Evolutionary conservation across 2,797 vertebrate species (phyloP).

Genomic region (Bradypodion pumilum): DNA sequence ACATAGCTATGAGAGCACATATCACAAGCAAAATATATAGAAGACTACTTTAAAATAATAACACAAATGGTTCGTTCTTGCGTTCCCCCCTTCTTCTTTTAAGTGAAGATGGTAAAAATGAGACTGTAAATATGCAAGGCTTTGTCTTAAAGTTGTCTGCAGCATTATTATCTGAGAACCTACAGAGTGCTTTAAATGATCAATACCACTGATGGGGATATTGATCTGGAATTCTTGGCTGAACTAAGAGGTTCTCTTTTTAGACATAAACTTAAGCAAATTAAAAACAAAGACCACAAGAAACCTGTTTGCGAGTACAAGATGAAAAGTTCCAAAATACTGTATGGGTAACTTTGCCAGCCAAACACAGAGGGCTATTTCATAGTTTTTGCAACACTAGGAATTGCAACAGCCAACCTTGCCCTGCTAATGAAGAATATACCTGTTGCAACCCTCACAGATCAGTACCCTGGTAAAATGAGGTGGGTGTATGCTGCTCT

Average conservation of each 20-base stretch:
- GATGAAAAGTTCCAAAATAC: not conserved
- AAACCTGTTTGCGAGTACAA: not conserved
- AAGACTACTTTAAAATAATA: not conserved
- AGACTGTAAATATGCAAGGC: slow-evolving; percentile 44
- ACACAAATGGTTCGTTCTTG: slow-evolving; percentile 24
- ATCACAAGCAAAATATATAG: not conserved
- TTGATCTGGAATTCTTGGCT: slow-evolving; percentile 2
- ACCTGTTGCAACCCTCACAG: too few relatives aligned
- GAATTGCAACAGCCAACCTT: not conserved
- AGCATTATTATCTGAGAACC: slow-evolving; percentile 43
- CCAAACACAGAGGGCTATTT: not conserved
- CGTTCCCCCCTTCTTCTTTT: slow-evolving; percentile 15
- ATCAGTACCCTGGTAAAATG: too few relatives aligned
- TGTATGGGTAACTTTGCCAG: not conserved
- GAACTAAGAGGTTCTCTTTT: slow-evolving; percentile 2
- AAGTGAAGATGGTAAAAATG: slow-evolving; percentile 30
- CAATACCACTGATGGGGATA: slow-evolving; percentile 23
- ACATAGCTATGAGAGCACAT: not conserved
- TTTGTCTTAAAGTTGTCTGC: slow-evolving; percentile 32
- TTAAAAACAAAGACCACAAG: not conserved
- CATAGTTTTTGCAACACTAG: not conserved
- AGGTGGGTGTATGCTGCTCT: too few relatives aligned
- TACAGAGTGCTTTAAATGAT: slow-evolving; percentile 29
- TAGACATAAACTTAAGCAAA: not conserved
- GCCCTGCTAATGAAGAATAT: not conserved